A percentile compares a stretch with the other conserved stretches of the same genome.
Conservation (phyloP, 1,140 invertebrate genomes). For the Ganaspis sp. region DNA sequence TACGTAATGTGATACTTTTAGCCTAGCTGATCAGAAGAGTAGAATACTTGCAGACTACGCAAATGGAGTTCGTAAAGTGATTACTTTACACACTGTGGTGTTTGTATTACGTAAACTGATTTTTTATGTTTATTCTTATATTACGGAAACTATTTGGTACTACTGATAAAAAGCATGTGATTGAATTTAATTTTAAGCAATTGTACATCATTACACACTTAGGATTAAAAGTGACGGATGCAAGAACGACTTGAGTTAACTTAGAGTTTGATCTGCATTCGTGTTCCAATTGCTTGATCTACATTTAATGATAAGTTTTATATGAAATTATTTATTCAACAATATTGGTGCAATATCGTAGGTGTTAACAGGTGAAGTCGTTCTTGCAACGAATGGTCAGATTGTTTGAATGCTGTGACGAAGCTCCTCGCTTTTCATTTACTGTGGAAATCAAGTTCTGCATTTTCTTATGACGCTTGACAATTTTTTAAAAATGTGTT, state of each 20-base stretch:
- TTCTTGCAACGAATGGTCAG: neutral
- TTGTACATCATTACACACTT: neutral
- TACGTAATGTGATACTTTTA: too few relatives aligned
- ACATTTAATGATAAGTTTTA: neutral
- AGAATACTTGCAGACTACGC: too few relatives aligned
- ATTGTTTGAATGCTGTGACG: neutral
- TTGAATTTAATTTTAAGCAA: neutral
- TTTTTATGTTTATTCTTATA: too few relatives aligned
- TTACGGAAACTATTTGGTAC: too few relatives aligned
- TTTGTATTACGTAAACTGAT: too few relatives aligned
- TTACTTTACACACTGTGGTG: too few relatives aligned
- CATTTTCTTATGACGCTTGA: slow-evolving; percentile 24
- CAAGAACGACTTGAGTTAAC: slow-evolving; percentile 21
- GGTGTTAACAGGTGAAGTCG: slow-evolving; percentile 2
- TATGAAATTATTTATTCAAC: slow-evolving; percentile 23
- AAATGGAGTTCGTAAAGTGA: too few relatives aligned
- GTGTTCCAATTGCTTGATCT: neutral
- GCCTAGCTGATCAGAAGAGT: too few relatives aligned
- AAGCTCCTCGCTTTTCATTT: neutral
- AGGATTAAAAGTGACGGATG: neutral
- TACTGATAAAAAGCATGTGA: too few relatives aligned
- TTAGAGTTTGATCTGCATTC: neutral
- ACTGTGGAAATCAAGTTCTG: neutral
- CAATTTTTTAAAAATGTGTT: slow-evolving; percentile 25
- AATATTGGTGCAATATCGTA: slow-evolving; percentile 23